phyloP scores from a whole-genome alignment of 1,140 invertebrate species.

The Drosophila nigromelanica region DNA sequence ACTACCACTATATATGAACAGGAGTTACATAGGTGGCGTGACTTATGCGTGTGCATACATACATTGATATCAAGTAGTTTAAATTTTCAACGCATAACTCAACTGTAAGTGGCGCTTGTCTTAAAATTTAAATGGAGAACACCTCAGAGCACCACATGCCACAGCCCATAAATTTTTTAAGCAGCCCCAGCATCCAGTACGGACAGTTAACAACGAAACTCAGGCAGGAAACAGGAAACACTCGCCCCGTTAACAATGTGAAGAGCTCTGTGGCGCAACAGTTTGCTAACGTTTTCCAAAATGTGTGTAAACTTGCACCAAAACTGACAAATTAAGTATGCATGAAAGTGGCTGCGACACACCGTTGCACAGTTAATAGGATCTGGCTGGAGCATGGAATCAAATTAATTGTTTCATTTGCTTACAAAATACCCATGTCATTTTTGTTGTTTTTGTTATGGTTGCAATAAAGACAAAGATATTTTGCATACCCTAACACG shows the following conservation, averaged over 20 bases:
- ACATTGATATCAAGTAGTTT: slow-evolving; percentile 50
- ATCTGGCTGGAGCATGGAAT: slow-evolving; percentile 68
- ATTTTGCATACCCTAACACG: too few relatives aligned
- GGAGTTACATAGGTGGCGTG: not conserved
- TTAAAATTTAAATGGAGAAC: slow-evolving; percentile 72
- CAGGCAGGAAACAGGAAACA: slow-evolving; percentile 1
- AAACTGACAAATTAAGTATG: slow-evolving; percentile 79
- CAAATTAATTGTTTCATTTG: slow-evolving; percentile 79
- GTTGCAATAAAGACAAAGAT: not conserved
- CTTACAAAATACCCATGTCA: slow-evolving; percentile 56
- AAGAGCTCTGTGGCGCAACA: slow-evolving; percentile 53
- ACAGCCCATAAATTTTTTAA: slow-evolving; percentile 67
- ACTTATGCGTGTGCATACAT: slow-evolving; percentile 21
- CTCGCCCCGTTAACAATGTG: not conserved
- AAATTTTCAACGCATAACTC: slow-evolving; percentile 72
- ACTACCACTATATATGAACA: slow-evolving; percentile 2
- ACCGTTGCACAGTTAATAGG: slow-evolving; percentile 68
- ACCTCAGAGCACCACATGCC: slow-evolving; percentile 60
- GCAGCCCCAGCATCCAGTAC: slow-evolving; percentile 16
- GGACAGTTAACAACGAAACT: slow-evolving; percentile 21
- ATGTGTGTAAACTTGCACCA: slow-evolving; percentile 60
- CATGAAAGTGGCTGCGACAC: slow-evolving; percentile 62
- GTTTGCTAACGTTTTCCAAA: slow-evolving; percentile 67
- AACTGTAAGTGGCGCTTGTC: slow-evolving; percentile 50
- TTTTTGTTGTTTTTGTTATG: slow-evolving; percentile 38